Evolutionary conservation across 1,140 invertebrate species (phyloP).

Genomic region (Drosophila pseudoobscura): DNA sequence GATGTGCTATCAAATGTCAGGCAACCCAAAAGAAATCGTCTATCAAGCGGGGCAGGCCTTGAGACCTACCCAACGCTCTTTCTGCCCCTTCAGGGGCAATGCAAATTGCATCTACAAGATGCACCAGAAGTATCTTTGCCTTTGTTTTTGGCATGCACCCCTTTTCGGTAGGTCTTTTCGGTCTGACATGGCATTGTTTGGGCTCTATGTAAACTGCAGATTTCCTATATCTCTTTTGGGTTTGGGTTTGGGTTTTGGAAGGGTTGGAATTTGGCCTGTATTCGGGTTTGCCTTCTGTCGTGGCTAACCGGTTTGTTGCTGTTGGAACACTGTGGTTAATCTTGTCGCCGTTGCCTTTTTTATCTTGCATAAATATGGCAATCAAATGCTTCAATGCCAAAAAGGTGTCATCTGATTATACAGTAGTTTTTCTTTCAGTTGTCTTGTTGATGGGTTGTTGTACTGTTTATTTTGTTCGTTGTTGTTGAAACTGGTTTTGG

Average conservation of each 20-base stretch:
- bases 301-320: constrained; percentile 51
- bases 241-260: neutral
- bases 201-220: constrained; percentile 36
- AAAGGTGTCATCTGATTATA: constrained; percentile 66
- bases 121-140: constrained; percentile 26
- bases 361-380: constrained; percentile 80
- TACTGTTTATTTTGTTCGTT: neutral
- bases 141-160: constrained; percentile 63
- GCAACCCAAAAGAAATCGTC: constrained; percentile 50
- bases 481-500: constrained; percentile 17
- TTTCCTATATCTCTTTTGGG: constrained; percentile 13
- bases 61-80: neutral
- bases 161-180: constrained; percentile 32
- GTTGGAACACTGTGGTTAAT: constrained; percentile 79
- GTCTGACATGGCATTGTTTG: constrained; percentile 50
- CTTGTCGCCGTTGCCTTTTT: constrained; percentile 79
- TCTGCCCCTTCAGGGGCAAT: constrained; percentile 2
- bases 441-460: constrained; percentile 32
- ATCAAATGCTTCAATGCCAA: constrained; percentile 74
- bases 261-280: constrained; percentile 62
- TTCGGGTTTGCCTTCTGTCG: constrained; percentile 57
- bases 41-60: constrained; percentile 38
- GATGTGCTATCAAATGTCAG: constrained; percentile 71
- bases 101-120: constrained; percentile 69
- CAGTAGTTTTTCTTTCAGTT: constrained; percentile 25